Evolutionary conservation across 2,888 invertebrate genomes (phyloP).

Genomic region (Unio delphinus): DNA sequence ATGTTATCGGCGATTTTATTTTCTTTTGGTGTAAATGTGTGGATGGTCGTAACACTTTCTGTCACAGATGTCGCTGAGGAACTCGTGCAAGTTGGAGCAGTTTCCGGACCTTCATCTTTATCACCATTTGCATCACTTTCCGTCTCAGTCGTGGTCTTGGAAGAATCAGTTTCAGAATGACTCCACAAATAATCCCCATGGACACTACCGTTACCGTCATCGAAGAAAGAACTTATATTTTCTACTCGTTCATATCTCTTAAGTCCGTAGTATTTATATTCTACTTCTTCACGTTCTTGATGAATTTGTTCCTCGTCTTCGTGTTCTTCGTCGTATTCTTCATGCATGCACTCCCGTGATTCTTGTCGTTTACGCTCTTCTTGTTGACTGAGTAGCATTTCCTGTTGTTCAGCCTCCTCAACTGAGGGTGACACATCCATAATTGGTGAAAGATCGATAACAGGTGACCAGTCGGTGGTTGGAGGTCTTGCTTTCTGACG

Average conservation of each 20-base stretch:
- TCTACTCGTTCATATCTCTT: slow-evolving; percentile 64
- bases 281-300: slow-evolving; percentile 31
- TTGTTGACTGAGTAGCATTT: slow-evolving; percentile 66
- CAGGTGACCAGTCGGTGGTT: slow-evolving; percentile 72
- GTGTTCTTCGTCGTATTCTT: slow-evolving; percentile 43
- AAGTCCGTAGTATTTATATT: slow-evolving; percentile 47
- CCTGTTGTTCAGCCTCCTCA: slow-evolving; percentile 70
- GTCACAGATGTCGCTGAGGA: too few relatives aligned
- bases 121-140: too few relatives aligned
- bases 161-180: too few relatives aligned
- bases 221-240: slow-evolving; percentile 56
- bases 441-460: slow-evolving; percentile 72
- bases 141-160: too few relatives aligned
- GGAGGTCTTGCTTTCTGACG: slow-evolving; percentile 67
- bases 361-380: slow-evolving; percentile 55
- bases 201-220: slow-evolving; percentile 5
- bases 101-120: too few relatives aligned
- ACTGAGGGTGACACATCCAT: slow-evolving; percentile 72
- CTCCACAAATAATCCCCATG: slow-evolving; percentile 1
- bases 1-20: slow-evolving; percentile 3
- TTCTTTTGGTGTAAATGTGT: slow-evolving; percentile 7
- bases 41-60: background rate
- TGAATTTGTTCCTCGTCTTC: slow-evolving; percentile 31
- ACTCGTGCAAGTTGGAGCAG: too few relatives aligned
- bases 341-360: slow-evolving; percentile 41